A percentile compares a stretch with the other conserved stretches of the same genome.
Evolutionary conservation across 2,797 vertebrate species (phyloP).

Genomic region (Garrulus glandarius): DNA sequence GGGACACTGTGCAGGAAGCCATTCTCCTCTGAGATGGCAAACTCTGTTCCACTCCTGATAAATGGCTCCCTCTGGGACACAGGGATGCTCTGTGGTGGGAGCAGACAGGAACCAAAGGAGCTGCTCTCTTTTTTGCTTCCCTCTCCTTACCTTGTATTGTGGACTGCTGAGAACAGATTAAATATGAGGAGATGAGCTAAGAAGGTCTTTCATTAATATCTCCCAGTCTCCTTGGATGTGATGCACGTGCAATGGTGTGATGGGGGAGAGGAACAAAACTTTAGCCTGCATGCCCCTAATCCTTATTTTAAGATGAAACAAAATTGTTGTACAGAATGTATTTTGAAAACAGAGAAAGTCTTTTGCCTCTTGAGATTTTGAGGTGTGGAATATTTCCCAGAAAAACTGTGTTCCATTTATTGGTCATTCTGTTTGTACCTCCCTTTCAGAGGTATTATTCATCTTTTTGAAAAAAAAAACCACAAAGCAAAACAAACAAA

Average conservation of each 20-base stretch:
- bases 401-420: not conserved
- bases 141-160: not conserved
- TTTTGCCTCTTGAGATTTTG: not conserved
- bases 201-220: not conserved
- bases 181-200: not conserved
- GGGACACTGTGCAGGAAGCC: not conserved
- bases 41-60: not conserved
- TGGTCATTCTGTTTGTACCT: fast-evolving
- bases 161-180: not conserved
- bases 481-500: not conserved
- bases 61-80: not conserved
- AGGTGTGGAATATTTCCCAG: not conserved
- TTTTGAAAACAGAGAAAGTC: not conserved
- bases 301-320: not conserved
- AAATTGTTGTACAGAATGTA: not conserved
- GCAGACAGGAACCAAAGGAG: fast-evolving
- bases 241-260: not conserved
- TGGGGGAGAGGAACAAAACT: not conserved
- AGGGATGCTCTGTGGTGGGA: not conserved
- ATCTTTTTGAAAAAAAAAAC: not conserved
- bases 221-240: not conserved
- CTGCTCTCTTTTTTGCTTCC: not conserved
- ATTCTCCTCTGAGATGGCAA: not conserved
- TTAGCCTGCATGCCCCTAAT: not conserved
- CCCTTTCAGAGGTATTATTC: not conserved